Evolutionary conservation across 2,113 vertebrate genomes (phyloP).

Genomic region (Microtus richardsoni): DNA sequence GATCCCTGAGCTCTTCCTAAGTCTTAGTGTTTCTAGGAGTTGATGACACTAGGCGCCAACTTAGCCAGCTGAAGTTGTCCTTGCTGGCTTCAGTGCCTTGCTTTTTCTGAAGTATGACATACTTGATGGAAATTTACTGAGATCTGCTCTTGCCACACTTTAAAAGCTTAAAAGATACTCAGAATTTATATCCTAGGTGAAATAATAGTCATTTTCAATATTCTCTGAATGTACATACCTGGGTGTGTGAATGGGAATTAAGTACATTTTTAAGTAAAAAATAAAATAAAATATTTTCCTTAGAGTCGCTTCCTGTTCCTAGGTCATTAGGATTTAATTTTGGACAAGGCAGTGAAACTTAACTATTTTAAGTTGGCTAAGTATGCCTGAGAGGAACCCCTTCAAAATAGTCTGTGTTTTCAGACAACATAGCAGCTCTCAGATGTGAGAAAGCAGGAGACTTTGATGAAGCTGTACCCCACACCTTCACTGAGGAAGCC

Average conservation of each 20-base stretch:
- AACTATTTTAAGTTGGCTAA: not conserved
- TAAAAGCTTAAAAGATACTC: not conserved
- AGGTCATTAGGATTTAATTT: conserved; percentile 43
- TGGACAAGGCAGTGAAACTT: conserved; percentile 33
- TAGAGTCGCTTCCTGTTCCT: not conserved
- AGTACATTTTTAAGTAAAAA: not conserved
- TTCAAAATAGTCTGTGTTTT: conserved; percentile 76
- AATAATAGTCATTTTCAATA: not conserved
- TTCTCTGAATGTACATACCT: not conserved
- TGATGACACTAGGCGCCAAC: not conserved
- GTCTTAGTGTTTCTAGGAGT: not conserved
- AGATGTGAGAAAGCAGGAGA: conserved; percentile 51
- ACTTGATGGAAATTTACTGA: not conserved
- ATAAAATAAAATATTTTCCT: not conserved
- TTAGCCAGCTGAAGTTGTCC: not conserved
- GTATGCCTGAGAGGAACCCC: conserved; percentile 5
- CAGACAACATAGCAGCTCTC: conserved; percentile 69
- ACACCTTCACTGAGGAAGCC: conserved; percentile 31
- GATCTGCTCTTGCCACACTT: not conserved
- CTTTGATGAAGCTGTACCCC: conserved; percentile 26
- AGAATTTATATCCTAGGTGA: not conserved
- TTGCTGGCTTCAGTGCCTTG: not conserved
- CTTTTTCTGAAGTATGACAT: not conserved
- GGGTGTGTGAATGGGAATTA: not conserved
- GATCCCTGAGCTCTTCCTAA: not conserved